phyloP scores from a whole-genome alignment of 2,888 invertebrate species.

The Acrobasis suavella region DNA sequence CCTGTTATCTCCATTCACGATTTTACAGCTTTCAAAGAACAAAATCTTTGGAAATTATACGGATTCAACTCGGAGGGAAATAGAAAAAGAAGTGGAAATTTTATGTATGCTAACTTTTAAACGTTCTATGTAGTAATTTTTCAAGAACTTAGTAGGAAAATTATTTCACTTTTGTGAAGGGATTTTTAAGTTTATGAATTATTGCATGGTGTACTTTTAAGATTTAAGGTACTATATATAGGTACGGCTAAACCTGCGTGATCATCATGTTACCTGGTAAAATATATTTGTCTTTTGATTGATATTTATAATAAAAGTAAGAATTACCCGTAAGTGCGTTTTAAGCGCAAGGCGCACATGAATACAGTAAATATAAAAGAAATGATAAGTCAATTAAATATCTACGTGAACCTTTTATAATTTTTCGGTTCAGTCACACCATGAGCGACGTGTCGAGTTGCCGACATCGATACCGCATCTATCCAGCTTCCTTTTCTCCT shows the following conservation, averaged over 20 bases:
- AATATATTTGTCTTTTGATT: too few species aligned
- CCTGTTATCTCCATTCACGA: conserved; percentile 62
- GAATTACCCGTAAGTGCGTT: too few species aligned
- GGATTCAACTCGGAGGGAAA: conserved; percentile 33
- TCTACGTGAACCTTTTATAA: too few species aligned
- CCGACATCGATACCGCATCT: conserved; percentile 47
- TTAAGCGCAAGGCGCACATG: too few species aligned
- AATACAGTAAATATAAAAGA: too few species aligned
- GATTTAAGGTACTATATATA: neutral
- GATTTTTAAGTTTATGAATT: conserved; percentile 32
- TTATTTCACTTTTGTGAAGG: conserved; percentile 2
- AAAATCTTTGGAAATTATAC: conserved; percentile 60
- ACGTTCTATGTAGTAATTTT: neutral
- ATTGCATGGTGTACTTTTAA: neutral
- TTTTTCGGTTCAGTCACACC: neutral
- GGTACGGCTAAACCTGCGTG: too few species aligned
- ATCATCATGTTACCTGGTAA: too few species aligned
- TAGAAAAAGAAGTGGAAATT: conserved; percentile 21
- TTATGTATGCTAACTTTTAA: conserved; percentile 14
- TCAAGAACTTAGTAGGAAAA: conserved; percentile 24
- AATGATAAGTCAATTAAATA: too few species aligned
- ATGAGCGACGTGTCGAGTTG: conserved; percentile 14
- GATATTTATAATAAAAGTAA: too few species aligned
- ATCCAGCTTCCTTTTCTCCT: conserved; percentile 45
- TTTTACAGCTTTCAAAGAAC: conserved; percentile 57